Percentiles rank a stretch among this genome's conserved stretches.
phyloP scores from a whole-genome alignment of 2,888 invertebrate genomes.

The Synanthedon tipuliformis region DNA sequence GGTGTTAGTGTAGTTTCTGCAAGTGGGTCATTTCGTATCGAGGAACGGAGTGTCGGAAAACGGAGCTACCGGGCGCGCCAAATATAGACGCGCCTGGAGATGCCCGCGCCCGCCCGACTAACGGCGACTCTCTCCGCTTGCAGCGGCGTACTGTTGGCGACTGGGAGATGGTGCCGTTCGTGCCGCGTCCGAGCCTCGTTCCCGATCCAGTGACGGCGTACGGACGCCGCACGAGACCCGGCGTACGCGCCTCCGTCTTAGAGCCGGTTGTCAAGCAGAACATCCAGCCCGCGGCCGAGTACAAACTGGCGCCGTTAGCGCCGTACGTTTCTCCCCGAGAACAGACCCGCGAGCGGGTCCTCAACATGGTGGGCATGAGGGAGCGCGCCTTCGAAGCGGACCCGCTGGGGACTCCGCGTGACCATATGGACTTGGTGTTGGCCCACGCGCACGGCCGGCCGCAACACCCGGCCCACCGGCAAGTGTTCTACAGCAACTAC shows the following conservation, averaged over 20 bases:
- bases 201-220: constrained; percentile 88
- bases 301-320: constrained; percentile 71
- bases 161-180: constrained; percentile 90
- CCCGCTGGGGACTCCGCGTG: constrained; percentile 69
- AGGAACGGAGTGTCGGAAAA: constrained; percentile 45
- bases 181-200: constrained; percentile 86
- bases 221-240: constrained; percentile 74
- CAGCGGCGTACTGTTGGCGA: constrained; percentile 83
- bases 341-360: constrained; percentile 73
- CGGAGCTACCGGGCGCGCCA: constrained; percentile 66
- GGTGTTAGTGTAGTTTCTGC: constrained; percentile 25
- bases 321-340: constrained; percentile 78
- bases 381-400: constrained; percentile 71
- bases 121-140: constrained; percentile 70
- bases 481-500: constrained; percentile 68
- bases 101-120: constrained; percentile 58
- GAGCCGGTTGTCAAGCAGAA: constrained; percentile 71
- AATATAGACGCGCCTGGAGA: constrained; percentile 70
- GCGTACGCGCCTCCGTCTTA: constrained; percentile 54
- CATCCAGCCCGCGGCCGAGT: constrained; percentile 72
- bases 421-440: constrained; percentile 75
- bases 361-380: constrained; percentile 69
- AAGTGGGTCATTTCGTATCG: constrained; percentile 56
- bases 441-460: constrained; percentile 72
- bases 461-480: constrained; percentile 56